A percentile compares a stretch with the other conserved stretches of the same genome.
Conservation (phyloP, 2,113 vertebrate genomes). For the Galemys pyrenaicus region DNA sequence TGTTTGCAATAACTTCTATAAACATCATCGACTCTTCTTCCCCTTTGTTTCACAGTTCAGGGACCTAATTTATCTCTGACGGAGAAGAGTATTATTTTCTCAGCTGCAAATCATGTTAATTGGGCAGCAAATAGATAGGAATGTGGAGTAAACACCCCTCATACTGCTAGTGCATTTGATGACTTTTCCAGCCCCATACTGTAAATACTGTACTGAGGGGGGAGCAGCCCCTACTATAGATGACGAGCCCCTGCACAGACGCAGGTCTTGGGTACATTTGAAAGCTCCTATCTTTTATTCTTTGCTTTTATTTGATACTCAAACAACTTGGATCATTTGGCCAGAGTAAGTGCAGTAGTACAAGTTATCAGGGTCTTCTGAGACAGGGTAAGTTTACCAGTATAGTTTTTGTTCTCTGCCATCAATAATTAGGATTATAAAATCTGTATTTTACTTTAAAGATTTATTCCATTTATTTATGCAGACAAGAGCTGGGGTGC, state of each 20-base stretch:
- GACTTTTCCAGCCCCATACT: slow-evolving; percentile 86
- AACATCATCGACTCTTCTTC: slow-evolving; percentile 76
- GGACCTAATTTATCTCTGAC: slow-evolving; percentile 83
- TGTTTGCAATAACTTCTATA: slow-evolving; percentile 85
- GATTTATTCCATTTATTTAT: too few species aligned
- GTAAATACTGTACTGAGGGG: slow-evolving; percentile 85
- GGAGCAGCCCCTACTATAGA: not conserved
- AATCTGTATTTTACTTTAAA: too few species aligned
- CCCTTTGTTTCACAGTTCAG: slow-evolving; percentile 78
- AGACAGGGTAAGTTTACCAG: not conserved
- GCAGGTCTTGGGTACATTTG: not conserved
- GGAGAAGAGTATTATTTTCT: slow-evolving; percentile 84
- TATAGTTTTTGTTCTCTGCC: not conserved
- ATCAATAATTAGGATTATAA: not conserved
- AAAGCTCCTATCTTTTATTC: not conserved
- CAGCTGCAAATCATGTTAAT: slow-evolving; percentile 88
- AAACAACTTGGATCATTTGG: not conserved
- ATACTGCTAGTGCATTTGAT: slow-evolving; percentile 82
- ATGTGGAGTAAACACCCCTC: slow-evolving; percentile 83
- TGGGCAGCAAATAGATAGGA: slow-evolving; percentile 84
- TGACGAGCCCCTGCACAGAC: not conserved
- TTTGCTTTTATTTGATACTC: slow-evolving; percentile 5
- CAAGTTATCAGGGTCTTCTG: not conserved
- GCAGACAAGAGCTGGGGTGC: too few species aligned
- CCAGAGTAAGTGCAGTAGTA: not conserved